A percentile compares a stretch with the other conserved stretches of the same genome.
Evolutionary conservation across 2,113 vertebrate genomes (phyloP).

Genomic region (Empidonax traillii): DNA sequence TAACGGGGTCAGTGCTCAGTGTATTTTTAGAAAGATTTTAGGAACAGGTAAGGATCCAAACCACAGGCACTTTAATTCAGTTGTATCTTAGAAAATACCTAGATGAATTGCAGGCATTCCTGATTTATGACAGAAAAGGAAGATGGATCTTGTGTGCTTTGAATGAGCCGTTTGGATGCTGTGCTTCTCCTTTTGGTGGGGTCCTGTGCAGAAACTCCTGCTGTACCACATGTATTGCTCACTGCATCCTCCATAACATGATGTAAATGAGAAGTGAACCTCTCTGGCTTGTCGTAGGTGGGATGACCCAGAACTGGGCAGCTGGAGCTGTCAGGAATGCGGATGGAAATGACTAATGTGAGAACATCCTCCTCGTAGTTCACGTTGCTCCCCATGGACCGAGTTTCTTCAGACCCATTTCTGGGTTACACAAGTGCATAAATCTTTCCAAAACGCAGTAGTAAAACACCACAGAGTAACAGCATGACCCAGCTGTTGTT

Average conservation of each 20-base stretch:
- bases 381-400: not conserved
- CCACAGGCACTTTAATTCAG: not conserved
- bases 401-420: not conserved
- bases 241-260: fast-evolving
- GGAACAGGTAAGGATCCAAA: not conserved
- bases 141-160: not conserved
- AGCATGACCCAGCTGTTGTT: conserved; percentile 29
- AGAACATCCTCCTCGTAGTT: not conserved
- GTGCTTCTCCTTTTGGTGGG: not conserved
- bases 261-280: not conserved
- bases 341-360: not conserved
- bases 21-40: not conserved
- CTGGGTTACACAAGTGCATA: not conserved
- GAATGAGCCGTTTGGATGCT: not conserved
- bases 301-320: not conserved
- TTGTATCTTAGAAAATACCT: not conserved
- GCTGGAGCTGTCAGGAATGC: not conserved
- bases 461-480: not conserved
- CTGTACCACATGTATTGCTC: not conserved
- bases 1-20: not conserved
- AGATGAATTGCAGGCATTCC: fast-evolving
- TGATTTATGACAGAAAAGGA: not conserved
- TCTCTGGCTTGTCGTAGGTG: not conserved
- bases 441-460: not conserved
- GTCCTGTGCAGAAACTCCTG: not conserved